phyloP scores from a whole-genome alignment of 2,888 invertebrate species.

The Graphium colonna region DNA sequence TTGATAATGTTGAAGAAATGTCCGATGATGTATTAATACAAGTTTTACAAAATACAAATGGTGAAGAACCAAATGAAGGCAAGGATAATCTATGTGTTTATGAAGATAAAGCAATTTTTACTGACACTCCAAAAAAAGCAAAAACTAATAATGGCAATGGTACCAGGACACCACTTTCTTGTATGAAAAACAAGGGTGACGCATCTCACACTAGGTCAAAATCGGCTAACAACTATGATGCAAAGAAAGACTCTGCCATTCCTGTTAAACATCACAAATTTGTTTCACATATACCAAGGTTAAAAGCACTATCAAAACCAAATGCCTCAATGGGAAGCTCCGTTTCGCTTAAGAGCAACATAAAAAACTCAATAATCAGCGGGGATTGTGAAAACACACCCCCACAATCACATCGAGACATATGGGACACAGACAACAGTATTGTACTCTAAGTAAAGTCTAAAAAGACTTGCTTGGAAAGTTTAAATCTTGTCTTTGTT shows the following conservation, averaged over 20 bases:
- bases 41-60: slow-evolving; percentile 62
- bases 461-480: too few relatives aligned
- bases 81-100: slow-evolving; percentile 78
- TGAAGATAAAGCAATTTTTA: slow-evolving; percentile 70
- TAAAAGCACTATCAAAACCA: slow-evolving; percentile 57
- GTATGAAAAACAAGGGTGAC: slow-evolving; percentile 72
- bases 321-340: slow-evolving; percentile 49
- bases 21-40: slow-evolving; percentile 70
- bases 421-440: slow-evolving; percentile 74
- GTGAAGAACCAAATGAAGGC: slow-evolving; percentile 52
- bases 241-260: slow-evolving; percentile 44
- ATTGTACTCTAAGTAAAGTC: slow-evolving; percentile 59
- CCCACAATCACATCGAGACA: slow-evolving; percentile 68
- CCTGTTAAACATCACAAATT: slow-evolving; percentile 42
- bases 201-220: slow-evolving; percentile 61
- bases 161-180: slow-evolving; percentile 69
- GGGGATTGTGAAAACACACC: slow-evolving; percentile 76
- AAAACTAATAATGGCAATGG: slow-evolving; percentile 54
- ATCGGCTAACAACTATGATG: slow-evolving; percentile 62
- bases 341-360: slow-evolving; percentile 59
- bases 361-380: slow-evolving; percentile 48
- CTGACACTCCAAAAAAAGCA: slow-evolving; percentile 59
- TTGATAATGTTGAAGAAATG: slow-evolving; percentile 68
- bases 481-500: too few relatives aligned
- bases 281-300: slow-evolving; percentile 67